Evolutionary conservation across 2,888 invertebrate species (phyloP), one percentile per base, ranked within the genome.

Genomic region (Eulithis testata): DNA sequence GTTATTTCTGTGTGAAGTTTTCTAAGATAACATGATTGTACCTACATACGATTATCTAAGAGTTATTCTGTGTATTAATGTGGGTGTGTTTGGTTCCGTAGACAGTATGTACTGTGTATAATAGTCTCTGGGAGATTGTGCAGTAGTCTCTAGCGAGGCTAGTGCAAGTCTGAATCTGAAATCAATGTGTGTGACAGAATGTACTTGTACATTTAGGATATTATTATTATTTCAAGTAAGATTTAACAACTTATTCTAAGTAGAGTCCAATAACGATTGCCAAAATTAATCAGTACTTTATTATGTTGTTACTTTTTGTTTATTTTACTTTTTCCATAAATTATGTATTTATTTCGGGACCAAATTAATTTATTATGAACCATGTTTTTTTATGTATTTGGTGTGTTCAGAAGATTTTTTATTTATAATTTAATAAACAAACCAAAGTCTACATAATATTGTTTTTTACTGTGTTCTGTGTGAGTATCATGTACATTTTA

Each of bases 321-420:
- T 81, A 82, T 86, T 86, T 83, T 81, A 80, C 83, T 86, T 87
- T 86, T 87, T 84, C 82, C 78, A 89, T 89, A 89, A 87, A 88
- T 88, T 89, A 88, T 91, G 88, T 89, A 91, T 91, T 92, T 91
- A 92, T 93, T 91, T 92, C 85, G 93, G 92, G 93, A 93, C 90
- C 91, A 94, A 93, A 93, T 91, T 91, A 90, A 90, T 92, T 93
- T 93, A 92, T 93, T 92, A 86, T 87, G 82, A 89, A 85, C 87
- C 80, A 87, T 83, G 21, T 82, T 81, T 65, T 86, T 77, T 92
- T 90, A 88, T 87, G 88, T 89, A 90, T 89, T 88, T 86, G 84
- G 86, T 90, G 91, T 90, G 88, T 91, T 91, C 86, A 88, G 85
- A 86, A 86, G 84, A 67, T 89, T 89, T 86, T 83, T 91, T 91